Evolutionary conservation across 2,797 vertebrate genomes (phyloP).

Genomic region (Xenopus petersii): DNA sequence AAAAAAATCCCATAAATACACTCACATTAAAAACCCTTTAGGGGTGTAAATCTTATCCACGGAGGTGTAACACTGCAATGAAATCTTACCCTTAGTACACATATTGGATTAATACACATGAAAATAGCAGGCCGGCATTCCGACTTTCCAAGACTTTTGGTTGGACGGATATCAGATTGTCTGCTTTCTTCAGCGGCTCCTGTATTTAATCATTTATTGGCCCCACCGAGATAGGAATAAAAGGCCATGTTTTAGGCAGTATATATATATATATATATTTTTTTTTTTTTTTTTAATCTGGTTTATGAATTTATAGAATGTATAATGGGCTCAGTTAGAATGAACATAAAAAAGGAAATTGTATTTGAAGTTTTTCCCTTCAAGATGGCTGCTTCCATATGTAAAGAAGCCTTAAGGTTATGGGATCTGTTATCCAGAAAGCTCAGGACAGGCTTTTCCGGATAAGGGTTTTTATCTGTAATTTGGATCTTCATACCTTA

Average conservation of each 20-base stretch:
- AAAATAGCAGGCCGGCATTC: background rate
- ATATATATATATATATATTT: background rate
- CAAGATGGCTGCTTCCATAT: no score
- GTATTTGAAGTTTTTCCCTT: no score
- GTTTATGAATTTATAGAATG: background rate
- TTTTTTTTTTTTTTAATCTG: no score
- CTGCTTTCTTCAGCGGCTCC: background rate
- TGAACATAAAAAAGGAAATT: no score
- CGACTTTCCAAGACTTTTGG: constrained; percentile 1
- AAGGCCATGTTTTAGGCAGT: background rate
- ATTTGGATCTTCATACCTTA: no score
- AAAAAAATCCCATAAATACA: constrained; percentile 38
- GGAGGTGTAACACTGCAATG: constrained; percentile 39
- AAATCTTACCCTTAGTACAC: constrained; percentile 40
- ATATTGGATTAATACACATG: constrained; percentile 31
- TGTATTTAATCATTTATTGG: constrained; percentile 15
- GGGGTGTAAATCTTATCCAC: constrained; percentile 40
- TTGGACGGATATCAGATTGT: constrained; percentile 5
- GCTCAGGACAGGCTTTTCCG: no score
- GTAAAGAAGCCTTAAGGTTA: no score
- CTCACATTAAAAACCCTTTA: constrained; percentile 14
- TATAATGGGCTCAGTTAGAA: background rate
- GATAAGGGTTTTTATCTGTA: no score
- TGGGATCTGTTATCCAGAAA: no score
- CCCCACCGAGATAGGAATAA: background rate